phyloP scores from a whole-genome alignment of 1,140 invertebrate genomes.

The Bombus huntii region DNA sequence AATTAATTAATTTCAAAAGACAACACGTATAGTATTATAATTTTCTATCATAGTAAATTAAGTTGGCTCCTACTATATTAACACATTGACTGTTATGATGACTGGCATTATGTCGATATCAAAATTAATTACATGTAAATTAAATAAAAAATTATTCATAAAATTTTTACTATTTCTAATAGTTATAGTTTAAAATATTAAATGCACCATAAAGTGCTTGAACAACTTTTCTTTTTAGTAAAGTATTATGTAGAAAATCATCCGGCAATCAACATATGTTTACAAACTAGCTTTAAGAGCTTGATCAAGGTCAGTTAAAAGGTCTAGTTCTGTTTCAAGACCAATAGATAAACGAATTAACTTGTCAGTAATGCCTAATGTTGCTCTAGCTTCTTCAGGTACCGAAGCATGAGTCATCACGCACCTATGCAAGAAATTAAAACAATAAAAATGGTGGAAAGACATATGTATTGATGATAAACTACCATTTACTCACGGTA shows the following conservation, averaged over 20 bases:
- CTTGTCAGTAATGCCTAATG: constrained; percentile 93
- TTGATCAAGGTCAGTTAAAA: constrained; percentile 94
- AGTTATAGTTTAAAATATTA: not conserved
- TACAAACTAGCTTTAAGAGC: constrained; percentile 84
- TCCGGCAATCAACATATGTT: not conserved
- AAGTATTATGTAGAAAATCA: not conserved
- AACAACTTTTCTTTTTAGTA: not conserved
- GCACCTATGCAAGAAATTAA: constrained; percentile 77
- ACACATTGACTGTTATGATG: not conserved
- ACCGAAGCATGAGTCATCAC: constrained; percentile 93
- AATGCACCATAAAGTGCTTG: not conserved
- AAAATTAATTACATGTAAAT: not conserved
- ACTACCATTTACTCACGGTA: constrained; percentile 87
- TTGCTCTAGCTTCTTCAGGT: constrained; percentile 86
- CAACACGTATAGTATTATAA: not conserved
- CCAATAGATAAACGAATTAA: constrained; percentile 96
- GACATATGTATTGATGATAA: not conserved
- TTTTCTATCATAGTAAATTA: not conserved
- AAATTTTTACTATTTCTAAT: not conserved
- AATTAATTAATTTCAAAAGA: not conserved
- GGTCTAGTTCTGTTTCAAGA: constrained; percentile 93
- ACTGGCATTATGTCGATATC: not conserved
- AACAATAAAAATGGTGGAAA: constrained; percentile 5
- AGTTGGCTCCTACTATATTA: not conserved
- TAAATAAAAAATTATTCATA: not conserved